Percentiles rank a stretch among this genome's conserved stretches.
Conservation (phyloP, 2,113 vertebrate species). For the Cyrtonyx montezumae region DNA sequence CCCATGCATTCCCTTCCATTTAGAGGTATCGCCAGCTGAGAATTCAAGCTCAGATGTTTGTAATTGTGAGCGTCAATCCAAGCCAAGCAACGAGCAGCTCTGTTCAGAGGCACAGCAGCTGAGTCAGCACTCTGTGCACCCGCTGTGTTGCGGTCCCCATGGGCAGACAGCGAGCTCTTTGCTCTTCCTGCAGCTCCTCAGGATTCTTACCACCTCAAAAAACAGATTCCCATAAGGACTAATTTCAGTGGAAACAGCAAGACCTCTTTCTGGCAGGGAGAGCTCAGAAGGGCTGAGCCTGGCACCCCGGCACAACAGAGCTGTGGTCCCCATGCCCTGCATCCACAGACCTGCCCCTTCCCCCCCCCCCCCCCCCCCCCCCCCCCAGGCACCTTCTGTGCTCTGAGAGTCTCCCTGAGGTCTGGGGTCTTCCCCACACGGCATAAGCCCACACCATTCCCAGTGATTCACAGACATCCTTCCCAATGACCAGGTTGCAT, state of each 20-base stretch:
- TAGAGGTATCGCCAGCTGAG: slow-evolving; percentile 17
- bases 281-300: background rate
- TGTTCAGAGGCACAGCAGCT: slow-evolving; percentile 19
- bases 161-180: slow-evolving; percentile 22
- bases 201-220: slow-evolving; percentile 45
- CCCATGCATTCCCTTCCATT: slow-evolving; percentile 56
- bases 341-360: background rate
- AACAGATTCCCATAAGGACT: slow-evolving; percentile 39
- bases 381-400: background rate
- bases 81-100: slow-evolving; percentile 28
- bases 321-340: background rate
- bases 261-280: background rate
- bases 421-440: background rate
- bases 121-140: background rate
- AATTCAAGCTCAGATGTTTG: slow-evolving; percentile 43
- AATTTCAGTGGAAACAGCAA: slow-evolving; percentile 20
- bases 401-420: background rate
- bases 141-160: background rate
- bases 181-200: slow-evolving; percentile 26
- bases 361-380: too few relatives aligned
- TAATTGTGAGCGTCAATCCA: slow-evolving; percentile 15
- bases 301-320: background rate
- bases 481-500: background rate
- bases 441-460: background rate
- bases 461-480: background rate